phyloP scores from a whole-genome alignment of 2,888 invertebrate species.

The Hyposoter didymator region DNA sequence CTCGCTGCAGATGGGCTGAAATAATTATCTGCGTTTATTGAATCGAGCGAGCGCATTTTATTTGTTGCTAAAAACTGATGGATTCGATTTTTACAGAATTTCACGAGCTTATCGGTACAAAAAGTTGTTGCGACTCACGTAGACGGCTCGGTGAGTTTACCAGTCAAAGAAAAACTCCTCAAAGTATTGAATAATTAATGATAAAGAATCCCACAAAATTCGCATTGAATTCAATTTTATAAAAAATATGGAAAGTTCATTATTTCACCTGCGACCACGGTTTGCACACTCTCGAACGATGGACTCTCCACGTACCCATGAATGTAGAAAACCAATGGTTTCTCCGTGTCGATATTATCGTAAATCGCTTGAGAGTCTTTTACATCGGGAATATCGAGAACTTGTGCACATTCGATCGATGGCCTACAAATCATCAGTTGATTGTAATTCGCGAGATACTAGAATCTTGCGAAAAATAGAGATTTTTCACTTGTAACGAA shows the following conservation, averaged over 20 bases:
- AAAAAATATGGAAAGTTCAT: not conserved
- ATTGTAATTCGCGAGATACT: too few relatives aligned
- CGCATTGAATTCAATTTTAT: not conserved
- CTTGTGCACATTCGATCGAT: too few relatives aligned
- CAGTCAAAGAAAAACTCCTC: not conserved
- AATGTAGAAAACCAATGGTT: slow-evolving; percentile 1
- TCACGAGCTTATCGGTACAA: too few relatives aligned
- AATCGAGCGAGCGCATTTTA: not conserved
- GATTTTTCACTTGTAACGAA: not conserved
- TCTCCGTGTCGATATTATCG: not conserved
- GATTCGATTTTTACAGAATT: too few relatives aligned
- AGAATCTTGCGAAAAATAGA: too few relatives aligned
- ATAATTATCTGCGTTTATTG: not conserved
- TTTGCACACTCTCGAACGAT: slow-evolving; percentile 1
- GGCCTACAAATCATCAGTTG: too few relatives aligned
- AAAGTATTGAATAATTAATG: not conserved
- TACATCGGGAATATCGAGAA: not conserved
- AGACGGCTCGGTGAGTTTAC: too few relatives aligned
- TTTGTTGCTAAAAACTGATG: too few relatives aligned
- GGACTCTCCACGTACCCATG: not conserved
- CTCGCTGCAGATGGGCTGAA: slow-evolving; percentile 74
- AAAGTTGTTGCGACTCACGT: too few relatives aligned
- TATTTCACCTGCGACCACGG: slow-evolving; percentile 6
- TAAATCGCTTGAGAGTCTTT: not conserved
- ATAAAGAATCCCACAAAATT: not conserved